A percentile compares a stretch with the other conserved stretches of the same genome.
Evolutionary conservation across 2,888 invertebrate species (phyloP).

Genomic region (Lycia hirtaria): DNA sequence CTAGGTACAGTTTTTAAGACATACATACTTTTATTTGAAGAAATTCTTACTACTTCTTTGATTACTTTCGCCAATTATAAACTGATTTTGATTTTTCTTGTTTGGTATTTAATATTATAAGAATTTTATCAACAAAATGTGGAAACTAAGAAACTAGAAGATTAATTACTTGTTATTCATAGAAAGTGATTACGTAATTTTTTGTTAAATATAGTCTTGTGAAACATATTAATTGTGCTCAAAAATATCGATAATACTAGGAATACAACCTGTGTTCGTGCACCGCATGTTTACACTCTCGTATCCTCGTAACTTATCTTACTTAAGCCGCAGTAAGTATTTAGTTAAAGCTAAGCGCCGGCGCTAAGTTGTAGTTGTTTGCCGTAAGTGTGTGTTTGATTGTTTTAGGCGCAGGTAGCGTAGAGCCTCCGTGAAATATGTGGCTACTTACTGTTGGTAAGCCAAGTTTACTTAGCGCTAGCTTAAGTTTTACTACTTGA

Average conservation of each 20-base stretch:
- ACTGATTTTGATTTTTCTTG: too few relatives aligned
- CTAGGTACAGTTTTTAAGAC: too few relatives aligned
- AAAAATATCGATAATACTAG: neutral
- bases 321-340: constrained; percentile 79
- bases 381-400: constrained; percentile 73
- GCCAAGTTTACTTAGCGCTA: constrained; percentile 68
- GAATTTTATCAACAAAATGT: too few relatives aligned
- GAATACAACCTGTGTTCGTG: neutral
- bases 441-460: constrained; percentile 76
- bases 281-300: constrained; percentile 45
- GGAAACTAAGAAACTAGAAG: too few relatives aligned
- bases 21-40: too few relatives aligned
- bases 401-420: constrained; percentile 81
- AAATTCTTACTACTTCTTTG: too few relatives aligned
- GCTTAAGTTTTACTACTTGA: constrained; percentile 79
- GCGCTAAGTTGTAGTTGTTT: constrained; percentile 50
- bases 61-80: too few relatives aligned
- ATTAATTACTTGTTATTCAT: too few relatives aligned
- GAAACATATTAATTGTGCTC: too few relatives aligned
- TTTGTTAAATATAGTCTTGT: too few relatives aligned
- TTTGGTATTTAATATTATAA: too few relatives aligned
- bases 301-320: constrained; percentile 66
- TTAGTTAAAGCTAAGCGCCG: constrained; percentile 77
- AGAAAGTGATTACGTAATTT: too few relatives aligned
- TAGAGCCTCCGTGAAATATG: constrained; percentile 80